phyloP scores from a whole-genome alignment of 2,888 invertebrate genomes.

The Myopa tessellatipennis region DNA sequence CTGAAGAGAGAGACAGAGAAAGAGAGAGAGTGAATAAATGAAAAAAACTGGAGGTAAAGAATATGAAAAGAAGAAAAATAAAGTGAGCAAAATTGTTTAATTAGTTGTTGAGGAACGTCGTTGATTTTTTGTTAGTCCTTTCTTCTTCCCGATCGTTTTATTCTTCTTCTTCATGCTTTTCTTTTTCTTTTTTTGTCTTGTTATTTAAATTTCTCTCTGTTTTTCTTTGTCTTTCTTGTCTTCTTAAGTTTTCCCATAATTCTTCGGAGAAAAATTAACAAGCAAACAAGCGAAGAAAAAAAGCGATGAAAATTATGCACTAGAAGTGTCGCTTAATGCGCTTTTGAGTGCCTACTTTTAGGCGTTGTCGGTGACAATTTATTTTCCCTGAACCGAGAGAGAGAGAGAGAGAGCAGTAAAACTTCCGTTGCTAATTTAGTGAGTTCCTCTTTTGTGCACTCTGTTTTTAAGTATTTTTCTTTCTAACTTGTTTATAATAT shows the following conservation, averaged over 20 bases:
- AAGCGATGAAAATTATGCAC: constrained; percentile 15
- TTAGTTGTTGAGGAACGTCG: constrained; percentile 1
- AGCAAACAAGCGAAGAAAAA: constrained; percentile 7
- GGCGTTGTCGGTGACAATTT: constrained; percentile 18
- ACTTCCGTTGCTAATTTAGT: not conserved
- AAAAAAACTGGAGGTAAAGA: not conserved
- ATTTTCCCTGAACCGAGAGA: not conserved
- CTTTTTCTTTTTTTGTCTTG: too few relatives aligned
- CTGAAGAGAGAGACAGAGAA: too few relatives aligned
- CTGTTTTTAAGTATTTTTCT: not conserved
- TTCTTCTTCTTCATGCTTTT: too few relatives aligned
- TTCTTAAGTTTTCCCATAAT: constrained; percentile 24
- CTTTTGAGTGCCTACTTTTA: constrained; percentile 28
- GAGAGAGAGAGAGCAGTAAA: not conserved
- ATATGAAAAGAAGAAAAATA: not conserved
- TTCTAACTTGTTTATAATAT: not conserved
- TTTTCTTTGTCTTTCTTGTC: not conserved
- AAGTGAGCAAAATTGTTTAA: constrained; percentile 15
- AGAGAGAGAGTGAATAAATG: not conserved
- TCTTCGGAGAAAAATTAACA: constrained; percentile 3
- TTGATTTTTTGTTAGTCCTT: too few relatives aligned
- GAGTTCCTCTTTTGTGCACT: too few relatives aligned
- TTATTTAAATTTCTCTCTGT: not conserved
- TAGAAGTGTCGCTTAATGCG: constrained; percentile 27
- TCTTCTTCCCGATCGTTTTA: too few relatives aligned